Conservation (phyloP, 2,888 invertebrate genomes). For the Teleiodes luculella region DNA sequence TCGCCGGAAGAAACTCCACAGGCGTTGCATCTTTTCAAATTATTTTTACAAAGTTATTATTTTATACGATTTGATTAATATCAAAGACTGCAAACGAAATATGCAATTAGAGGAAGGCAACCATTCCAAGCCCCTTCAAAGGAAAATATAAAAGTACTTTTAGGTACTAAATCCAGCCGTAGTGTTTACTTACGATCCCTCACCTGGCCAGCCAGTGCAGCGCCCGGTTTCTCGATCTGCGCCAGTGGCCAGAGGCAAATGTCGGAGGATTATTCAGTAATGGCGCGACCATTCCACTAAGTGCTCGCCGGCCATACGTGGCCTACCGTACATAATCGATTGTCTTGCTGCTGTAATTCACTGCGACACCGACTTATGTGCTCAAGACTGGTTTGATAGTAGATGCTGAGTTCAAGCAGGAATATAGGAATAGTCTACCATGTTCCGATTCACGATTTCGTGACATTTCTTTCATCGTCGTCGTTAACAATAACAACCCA, state of each 20-base stretch:
- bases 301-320: constrained; percentile 29
- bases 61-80: no score
- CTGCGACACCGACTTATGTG: constrained; percentile 24
- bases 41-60: no score
- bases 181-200: background rate
- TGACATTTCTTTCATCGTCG: no score
- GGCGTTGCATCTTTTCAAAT: no score
- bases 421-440: background rate
- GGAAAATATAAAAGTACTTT: no score
- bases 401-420: background rate
- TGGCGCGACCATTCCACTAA: constrained; percentile 57
- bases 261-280: constrained; percentile 56
- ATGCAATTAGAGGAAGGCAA: no score
- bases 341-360: constrained; percentile 33
- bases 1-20: no score
- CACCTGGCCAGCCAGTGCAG: background rate
- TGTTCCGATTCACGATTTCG: no score
- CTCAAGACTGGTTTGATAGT: constrained; percentile 16
- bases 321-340: constrained; percentile 43
- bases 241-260: constrained; percentile 48
- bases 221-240: constrained; percentile 13
- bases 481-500: no score
- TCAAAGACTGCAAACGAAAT: no score
- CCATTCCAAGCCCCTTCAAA: no score
- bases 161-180: background rate